These are phyloP conservation scores for Reinhardtius hippoglossoides DNA, from an alignment of 2,113 vertebrate genomes.

Conservation along the genomic window DNA sequence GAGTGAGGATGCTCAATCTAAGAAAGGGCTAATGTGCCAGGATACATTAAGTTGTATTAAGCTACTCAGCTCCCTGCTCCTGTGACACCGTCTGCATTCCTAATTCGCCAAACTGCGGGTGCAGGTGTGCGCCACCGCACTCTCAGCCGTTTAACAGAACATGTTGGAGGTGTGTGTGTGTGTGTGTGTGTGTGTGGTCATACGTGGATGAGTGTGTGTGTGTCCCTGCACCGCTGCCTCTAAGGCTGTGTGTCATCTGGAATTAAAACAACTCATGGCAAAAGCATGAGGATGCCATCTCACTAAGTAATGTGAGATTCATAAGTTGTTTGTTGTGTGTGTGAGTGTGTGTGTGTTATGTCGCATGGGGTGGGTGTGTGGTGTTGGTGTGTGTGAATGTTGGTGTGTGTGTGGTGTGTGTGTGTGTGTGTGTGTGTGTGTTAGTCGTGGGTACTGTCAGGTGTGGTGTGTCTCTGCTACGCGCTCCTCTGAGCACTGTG, in stretches of 20 bases:
- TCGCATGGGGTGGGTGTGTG: no score
- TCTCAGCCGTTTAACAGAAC: slow-evolving; percentile 21
- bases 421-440: no score
- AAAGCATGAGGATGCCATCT: no score
- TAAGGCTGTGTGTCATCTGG: slow-evolving; percentile 60
- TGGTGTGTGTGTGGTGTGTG: no score
- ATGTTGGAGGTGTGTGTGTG: slow-evolving; percentile 14
- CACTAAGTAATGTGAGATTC: no score
- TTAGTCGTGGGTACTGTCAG: no score
- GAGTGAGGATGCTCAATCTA: slow-evolving; percentile 54
- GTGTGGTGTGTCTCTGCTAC: no score
- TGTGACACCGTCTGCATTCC: slow-evolving; percentile 72
- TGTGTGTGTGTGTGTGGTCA: slow-evolving; percentile 5
- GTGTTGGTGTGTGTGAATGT: no score
- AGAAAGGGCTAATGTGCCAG: slow-evolving; percentile 69
- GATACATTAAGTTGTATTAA: slow-evolving; percentile 73
- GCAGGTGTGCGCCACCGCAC: slow-evolving; percentile 17
- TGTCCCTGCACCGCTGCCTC: slow-evolving; percentile 15
- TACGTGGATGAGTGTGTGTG: slow-evolving; percentile 21
- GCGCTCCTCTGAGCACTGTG: no score
- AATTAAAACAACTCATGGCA: no score
- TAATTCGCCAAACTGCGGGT: slow-evolving; percentile 49
- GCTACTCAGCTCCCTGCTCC: slow-evolving; percentile 57
- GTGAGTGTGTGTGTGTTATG: no score
- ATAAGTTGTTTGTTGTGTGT: no score